These are phyloP conservation scores for Ichneumoninae sp. DNA, from an alignment of 2,888 invertebrate species.

Conservation along the genomic window DNA sequence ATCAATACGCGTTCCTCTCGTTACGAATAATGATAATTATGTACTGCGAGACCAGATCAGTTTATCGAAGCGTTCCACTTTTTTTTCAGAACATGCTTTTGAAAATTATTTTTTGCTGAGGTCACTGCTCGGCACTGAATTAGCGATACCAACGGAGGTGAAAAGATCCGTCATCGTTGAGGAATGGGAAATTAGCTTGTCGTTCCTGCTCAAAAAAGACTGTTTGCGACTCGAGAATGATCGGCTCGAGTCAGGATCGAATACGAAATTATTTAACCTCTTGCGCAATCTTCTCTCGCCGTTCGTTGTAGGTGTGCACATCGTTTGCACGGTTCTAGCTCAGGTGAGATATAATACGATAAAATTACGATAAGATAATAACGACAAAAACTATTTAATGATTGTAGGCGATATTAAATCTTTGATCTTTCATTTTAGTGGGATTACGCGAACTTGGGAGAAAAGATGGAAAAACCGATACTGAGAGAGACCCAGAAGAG, in stretches of 20 bases:
- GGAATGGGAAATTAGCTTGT: constrained; percentile 77
- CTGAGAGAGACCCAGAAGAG: constrained; percentile 87
- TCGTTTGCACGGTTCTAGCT: constrained; percentile 84
- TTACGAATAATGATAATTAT: constrained; percentile 14
- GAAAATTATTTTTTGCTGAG: constrained; percentile 76
- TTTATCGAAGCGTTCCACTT: constrained; percentile 21
- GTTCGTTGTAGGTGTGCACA: constrained; percentile 87
- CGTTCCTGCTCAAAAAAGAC: constrained; percentile 73
- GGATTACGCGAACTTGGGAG: constrained; percentile 72
- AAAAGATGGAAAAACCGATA: constrained; percentile 84
- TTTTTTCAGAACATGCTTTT: constrained; percentile 75
- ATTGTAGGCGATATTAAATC: constrained; percentile 73
- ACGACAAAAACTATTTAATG: constrained; percentile 28
- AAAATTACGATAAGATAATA: neutral
- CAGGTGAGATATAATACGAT: constrained; percentile 82
- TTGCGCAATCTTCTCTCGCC: constrained; percentile 88
- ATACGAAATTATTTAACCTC: constrained; percentile 85
- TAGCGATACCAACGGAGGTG: constrained; percentile 75
- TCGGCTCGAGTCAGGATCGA: constrained; percentile 82
- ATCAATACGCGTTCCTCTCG: neutral
- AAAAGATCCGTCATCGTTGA: constrained; percentile 69
- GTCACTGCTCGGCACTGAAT: constrained; percentile 78
- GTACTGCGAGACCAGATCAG: constrained; percentile 10
- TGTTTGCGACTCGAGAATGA: constrained; percentile 69
- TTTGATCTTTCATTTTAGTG: constrained; percentile 80